A percentile compares a stretch with the other conserved stretches of the same genome.
phyloP scores from a whole-genome alignment of 1,140 invertebrate genomes.

The Micrasema minimum region DNA sequence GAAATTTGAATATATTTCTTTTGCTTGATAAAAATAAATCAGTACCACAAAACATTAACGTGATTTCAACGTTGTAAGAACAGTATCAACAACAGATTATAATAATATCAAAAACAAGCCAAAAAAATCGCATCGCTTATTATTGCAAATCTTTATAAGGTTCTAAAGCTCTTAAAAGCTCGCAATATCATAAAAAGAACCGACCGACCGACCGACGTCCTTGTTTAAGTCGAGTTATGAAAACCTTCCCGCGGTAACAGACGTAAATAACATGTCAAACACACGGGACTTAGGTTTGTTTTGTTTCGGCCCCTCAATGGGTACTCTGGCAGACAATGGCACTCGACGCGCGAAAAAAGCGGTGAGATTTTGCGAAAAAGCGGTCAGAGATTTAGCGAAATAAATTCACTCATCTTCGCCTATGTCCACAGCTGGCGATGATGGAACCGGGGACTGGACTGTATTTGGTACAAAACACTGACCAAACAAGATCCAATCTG shows the following conservation, averaged over 20 bases:
- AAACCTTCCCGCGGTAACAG: conserved; percentile 15
- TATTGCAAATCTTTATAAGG: too few relatives aligned
- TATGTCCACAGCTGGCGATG: conserved; percentile 39
- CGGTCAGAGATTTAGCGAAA: conserved; percentile 47
- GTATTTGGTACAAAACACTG: too few relatives aligned
- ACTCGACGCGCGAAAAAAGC: conserved; percentile 47
- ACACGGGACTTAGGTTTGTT: conserved; percentile 49
- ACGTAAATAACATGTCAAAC: conserved; percentile 52
- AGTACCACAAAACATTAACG: too few relatives aligned
- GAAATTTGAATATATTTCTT: too few relatives aligned
- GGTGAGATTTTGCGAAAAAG: conserved; percentile 48
- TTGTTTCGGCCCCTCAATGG: conserved; percentile 53
- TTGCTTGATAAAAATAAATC: too few relatives aligned
- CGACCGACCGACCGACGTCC: too few relatives aligned
- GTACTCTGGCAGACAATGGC: conserved; percentile 47
- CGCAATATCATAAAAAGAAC: too few relatives aligned
- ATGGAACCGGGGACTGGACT: neutral
- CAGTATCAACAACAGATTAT: too few relatives aligned
- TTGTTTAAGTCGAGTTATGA: neutral
- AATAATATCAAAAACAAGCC: too few relatives aligned
- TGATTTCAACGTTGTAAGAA: too few relatives aligned
- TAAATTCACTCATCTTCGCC: conserved; percentile 47
- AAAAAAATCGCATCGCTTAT: too few relatives aligned
- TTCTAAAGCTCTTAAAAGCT: too few relatives aligned
- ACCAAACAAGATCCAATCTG: neutral